Percentiles rank a stretch among this genome's conserved stretches.
These are phyloP conservation scores for Axis porcinus DNA, from an alignment of 2,113 vertebrate species.

Conservation along the genomic window DNA sequence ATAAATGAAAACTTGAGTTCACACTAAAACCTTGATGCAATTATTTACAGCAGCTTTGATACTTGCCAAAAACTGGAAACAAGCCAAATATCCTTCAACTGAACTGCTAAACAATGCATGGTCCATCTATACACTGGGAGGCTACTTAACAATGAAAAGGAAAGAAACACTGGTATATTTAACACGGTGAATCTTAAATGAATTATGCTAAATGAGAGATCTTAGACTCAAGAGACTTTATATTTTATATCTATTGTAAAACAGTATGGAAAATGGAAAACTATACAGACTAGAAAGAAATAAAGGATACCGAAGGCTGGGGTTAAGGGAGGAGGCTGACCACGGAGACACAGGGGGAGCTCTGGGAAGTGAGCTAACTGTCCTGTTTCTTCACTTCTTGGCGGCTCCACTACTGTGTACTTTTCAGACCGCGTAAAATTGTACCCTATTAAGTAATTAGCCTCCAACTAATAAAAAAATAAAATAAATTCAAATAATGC, in stretches of 20 bases:
- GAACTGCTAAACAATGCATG: not conserved
- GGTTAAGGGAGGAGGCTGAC: not conserved
- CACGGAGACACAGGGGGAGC: not conserved
- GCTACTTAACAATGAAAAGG: not conserved
- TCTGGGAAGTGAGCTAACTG: not conserved
- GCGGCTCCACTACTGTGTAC: not conserved
- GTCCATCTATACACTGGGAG: not conserved
- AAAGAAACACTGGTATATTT: not conserved
- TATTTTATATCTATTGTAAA: not conserved
- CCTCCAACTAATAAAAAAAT: too few relatives aligned
- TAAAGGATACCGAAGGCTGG: not conserved
- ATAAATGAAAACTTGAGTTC: not conserved
- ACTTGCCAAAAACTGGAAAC: not conserved
- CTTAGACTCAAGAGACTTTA: not conserved
- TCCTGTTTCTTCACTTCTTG: not conserved
- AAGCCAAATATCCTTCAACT: not conserved
- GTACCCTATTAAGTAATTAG: not conserved
- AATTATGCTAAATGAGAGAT: not conserved
- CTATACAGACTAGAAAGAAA: not conserved
- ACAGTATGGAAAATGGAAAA: not conserved
- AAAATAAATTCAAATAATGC: too few relatives aligned
- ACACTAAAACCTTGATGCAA: not conserved
- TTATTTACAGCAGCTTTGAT: not conserved
- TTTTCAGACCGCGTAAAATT: not conserved
- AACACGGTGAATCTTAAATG: not conserved